Conservation (phyloP, 2,113 vertebrate species). For the Poecilia latipinna region DNA sequence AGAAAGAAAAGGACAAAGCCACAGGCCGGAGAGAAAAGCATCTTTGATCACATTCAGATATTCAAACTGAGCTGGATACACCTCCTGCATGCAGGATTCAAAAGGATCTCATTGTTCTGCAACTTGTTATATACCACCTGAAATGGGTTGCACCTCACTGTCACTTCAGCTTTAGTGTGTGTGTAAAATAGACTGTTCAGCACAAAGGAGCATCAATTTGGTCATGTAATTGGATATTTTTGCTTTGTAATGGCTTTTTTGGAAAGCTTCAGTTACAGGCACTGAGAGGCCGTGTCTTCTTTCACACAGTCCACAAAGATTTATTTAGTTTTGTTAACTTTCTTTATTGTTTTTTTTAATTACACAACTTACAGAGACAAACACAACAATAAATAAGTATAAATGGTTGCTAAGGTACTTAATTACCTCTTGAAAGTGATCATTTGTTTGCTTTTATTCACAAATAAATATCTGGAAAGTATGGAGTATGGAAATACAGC, state of each 20-base stretch:
- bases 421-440: no score
- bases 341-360: neutral
- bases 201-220: conserved; percentile 39
- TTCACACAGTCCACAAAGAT: neutral
- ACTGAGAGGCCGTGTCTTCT: neutral
- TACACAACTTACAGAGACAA: neutral
- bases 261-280: neutral
- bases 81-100: neutral
- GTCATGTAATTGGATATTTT: conserved; percentile 36
- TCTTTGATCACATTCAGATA: conserved; percentile 11
- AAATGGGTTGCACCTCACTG: neutral
- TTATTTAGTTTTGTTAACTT: neutral
- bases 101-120: neutral
- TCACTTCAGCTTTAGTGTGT: neutral
- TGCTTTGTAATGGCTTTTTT: conserved; percentile 42
- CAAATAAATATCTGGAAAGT: no score
- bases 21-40: conserved; percentile 30
- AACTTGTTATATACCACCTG: conserved; percentile 24
- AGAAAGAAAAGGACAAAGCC: conserved; percentile 50
- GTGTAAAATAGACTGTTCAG: conserved; percentile 37
- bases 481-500: no score
- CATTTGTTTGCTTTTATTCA: no score
- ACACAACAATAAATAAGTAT: neutral
- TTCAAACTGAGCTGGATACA: neutral
- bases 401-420: neutral